phyloP scores from a whole-genome alignment of 1,140 invertebrate genomes.

The Drosophila orena region DNA sequence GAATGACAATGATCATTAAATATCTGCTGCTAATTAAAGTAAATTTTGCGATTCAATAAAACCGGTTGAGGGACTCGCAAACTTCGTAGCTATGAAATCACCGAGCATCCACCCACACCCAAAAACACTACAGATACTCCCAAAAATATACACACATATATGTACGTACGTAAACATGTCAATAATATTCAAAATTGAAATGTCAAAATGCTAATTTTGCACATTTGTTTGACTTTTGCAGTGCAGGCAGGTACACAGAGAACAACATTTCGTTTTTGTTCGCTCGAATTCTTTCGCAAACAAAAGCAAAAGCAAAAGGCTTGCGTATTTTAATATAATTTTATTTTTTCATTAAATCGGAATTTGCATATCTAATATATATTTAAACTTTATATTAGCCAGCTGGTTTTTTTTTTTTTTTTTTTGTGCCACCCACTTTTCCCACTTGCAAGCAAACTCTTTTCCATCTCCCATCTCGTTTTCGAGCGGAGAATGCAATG shows the following conservation, averaged over 20 bases:
- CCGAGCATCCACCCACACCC: constrained; percentile 3
- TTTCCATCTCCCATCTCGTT: neutral
- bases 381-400: neutral
- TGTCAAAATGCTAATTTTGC: constrained; percentile 81
- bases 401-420: neutral
- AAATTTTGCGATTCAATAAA: constrained; percentile 73
- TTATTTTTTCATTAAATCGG: neutral
- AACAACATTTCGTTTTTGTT: neutral
- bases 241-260: constrained; percentile 2
- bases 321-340: neutral
- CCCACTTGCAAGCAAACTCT: neutral
- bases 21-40: constrained; percentile 75
- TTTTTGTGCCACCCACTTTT: neutral
- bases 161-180: constrained; percentile 63
- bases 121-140: constrained; percentile 13
- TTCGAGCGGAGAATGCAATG: constrained; percentile 40
- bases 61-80: constrained; percentile 18
- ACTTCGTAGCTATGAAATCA: constrained; percentile 19
- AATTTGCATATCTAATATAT: neutral
- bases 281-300: no score
- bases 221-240: constrained; percentile 71
- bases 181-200: constrained; percentile 83
- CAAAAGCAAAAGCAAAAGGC: no score
- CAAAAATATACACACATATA: constrained; percentile 1
- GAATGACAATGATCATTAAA: constrained; percentile 40